Conservation (phyloP, 1,140 invertebrate genomes). For the Zelostemma sp. region DNA sequence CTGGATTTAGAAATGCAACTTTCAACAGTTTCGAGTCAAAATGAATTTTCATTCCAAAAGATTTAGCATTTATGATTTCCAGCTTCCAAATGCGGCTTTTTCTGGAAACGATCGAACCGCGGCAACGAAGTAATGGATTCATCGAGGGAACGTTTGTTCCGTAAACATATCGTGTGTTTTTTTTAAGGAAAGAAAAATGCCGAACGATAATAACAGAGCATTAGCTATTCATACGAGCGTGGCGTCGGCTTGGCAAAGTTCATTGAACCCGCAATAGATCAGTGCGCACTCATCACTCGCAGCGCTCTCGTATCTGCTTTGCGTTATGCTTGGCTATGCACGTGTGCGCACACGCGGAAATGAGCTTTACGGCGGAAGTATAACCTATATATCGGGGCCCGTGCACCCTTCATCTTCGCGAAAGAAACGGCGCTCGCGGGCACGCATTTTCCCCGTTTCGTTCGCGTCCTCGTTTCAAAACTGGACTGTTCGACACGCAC, state of each 20-base stretch:
- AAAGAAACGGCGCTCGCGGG: constrained; percentile 10
- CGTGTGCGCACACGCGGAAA: constrained; percentile 5
- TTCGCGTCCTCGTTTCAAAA: constrained; percentile 26
- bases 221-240: neutral
- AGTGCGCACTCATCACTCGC: constrained; percentile 30
- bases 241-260: constrained; percentile 26
- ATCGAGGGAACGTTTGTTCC: neutral
- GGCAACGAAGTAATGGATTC: neutral
- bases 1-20: too few species aligned
- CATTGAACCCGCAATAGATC: constrained; percentile 39
- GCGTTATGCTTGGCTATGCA: constrained; percentile 20
- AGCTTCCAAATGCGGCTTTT: too few species aligned
- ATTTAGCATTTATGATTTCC: too few species aligned
- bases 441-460: constrained; percentile 3
- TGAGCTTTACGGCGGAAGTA: neutral
- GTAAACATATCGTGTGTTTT: neutral
- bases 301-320: constrained; percentile 13
- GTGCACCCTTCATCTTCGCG: constrained; percentile 10
- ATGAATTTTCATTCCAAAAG: too few species aligned
- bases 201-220: neutral
- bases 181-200: neutral
- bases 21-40: too few species aligned
- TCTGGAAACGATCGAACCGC: neutral
- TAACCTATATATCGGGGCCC: neutral
- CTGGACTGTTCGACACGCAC: constrained; percentile 39